Conservation (phyloP, 53 echinoderm and acorn worm genomes). For the Echinarachnius parma region DNA sequence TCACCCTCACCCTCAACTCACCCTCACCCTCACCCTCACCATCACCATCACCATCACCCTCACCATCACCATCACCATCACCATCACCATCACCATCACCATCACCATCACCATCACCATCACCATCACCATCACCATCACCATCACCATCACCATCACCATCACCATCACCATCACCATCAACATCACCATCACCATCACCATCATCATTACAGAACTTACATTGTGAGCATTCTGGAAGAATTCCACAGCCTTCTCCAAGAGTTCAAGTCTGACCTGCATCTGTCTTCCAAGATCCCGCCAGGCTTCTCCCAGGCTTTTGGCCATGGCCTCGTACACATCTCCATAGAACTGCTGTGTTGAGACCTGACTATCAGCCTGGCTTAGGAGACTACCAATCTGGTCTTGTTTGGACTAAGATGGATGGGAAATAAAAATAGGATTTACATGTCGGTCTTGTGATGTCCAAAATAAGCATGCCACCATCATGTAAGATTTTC, state of each 20-base stretch:
- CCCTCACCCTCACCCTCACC: slow-evolving; percentile 4
- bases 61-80: not conserved
- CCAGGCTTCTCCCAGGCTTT: slow-evolving; percentile 96
- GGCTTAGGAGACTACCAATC: slow-evolving; percentile 85
- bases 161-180: slow-evolving; percentile 25
- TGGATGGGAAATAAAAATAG: too few relatives aligned
- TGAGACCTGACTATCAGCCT: slow-evolving; percentile 93
- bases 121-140: not conserved
- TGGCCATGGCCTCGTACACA: slow-evolving; percentile 97
- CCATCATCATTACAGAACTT: slow-evolving; percentile 31
- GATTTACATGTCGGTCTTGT: too few relatives aligned
- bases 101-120: slow-evolving; percentile 2
- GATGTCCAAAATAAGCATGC: too few relatives aligned
- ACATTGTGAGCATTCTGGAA: slow-evolving; percentile 75
- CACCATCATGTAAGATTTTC: too few relatives aligned
- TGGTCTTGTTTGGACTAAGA: slow-evolving; percentile 98
- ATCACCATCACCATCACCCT: slow-evolving; percentile 18
- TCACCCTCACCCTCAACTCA: not conserved
- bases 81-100: not conserved
- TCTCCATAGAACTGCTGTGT: slow-evolving; percentile 97
- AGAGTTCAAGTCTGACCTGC: slow-evolving; percentile 71
- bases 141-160: slow-evolving; percentile 11
- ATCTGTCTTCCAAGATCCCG: slow-evolving; percentile 79
- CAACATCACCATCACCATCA: slow-evolving; percentile 22
- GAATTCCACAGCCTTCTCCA: slow-evolving; percentile 84